Evolutionary conservation across 2,113 vertebrate genomes (phyloP).

Genomic region (Notarius quadriscutis): DNA sequence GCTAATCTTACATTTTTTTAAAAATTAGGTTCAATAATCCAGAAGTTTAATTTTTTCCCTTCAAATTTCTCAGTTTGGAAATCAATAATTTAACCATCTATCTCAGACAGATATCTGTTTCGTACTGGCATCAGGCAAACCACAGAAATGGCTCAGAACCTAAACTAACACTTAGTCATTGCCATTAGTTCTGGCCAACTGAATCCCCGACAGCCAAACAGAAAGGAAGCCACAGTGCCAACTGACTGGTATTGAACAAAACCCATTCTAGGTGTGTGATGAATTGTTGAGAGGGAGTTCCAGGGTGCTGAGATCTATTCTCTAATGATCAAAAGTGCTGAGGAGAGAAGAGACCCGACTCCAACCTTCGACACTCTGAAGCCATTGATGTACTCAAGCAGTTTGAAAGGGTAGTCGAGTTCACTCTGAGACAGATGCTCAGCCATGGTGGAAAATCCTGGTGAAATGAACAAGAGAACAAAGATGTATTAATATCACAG

Average conservation of each 20-base stretch:
- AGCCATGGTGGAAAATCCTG: slow-evolving; percentile 63
- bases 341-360: not conserved
- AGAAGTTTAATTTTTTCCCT: not conserved
- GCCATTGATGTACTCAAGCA: slow-evolving; percentile 75
- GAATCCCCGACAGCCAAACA: not conserved
- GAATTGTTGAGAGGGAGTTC: not conserved
- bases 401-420: slow-evolving; percentile 75
- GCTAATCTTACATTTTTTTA: not conserved
- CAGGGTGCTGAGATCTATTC: not conserved
- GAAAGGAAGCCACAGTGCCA: not conserved
- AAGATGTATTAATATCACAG: not conserved
- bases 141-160: not conserved
- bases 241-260: not conserved
- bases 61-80: not conserved
- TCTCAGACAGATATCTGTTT: not conserved
- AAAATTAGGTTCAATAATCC: not conserved
- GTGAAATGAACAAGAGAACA: not conserved
- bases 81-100: not conserved
- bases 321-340: not conserved
- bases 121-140: not conserved
- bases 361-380: slow-evolving; percentile 74
- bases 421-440: slow-evolving; percentile 74
- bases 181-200: not conserved
- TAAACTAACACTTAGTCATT: not conserved
- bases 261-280: not conserved